Evolutionary conservation across 2,113 vertebrate genomes (phyloP), one percentile per base, ranked within the genome.

Genomic region (Etia nguti): DNA sequence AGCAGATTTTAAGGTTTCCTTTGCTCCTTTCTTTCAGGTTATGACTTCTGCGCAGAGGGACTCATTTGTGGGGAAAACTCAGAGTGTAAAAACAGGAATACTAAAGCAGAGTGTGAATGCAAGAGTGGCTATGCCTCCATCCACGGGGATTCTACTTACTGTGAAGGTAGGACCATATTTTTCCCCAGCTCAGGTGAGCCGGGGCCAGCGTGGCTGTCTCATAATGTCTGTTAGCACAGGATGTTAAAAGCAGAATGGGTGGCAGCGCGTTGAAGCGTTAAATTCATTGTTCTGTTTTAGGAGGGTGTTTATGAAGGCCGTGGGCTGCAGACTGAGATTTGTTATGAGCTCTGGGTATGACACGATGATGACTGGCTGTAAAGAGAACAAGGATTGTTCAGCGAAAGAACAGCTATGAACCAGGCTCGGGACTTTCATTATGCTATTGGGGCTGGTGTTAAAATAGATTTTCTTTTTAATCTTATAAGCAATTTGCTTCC

Each of bases 31-130:
- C 6, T 96, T 95, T 85, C 90, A 99, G 98, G 98, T 89, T 97
- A 99, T 87, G 98, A 99, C 95, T 99, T 99, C 93, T 99, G 98
- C 85, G 96, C 97, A 41, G 98, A 98, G 92, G 98, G 97, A 82
- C 95, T 98, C 86, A 96, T 95, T 86, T 99, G 98, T 95, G 97
- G 98, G 84, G 98, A 98, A 94, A 99, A 99, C 87, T 98, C 98
- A 0, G 97, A 98, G 82, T 99, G 98, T 92, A 98, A 97, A 95
- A 99, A 98, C 93, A 96, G 95, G 96, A 97, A 98, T 93, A 98
- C 97, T 5, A 98, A 97, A 96, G 98, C 98, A 1, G 97, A 97
- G 38, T 99, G 98, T 81, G 97, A 98, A 90, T 99, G 98, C 95
- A 97, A 96, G 95, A 97, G 86, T 1, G 98, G 98, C 52, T 99